Conservation (phyloP, 2,797 vertebrate genomes). For the Macroramphosus scolopax region DNA sequence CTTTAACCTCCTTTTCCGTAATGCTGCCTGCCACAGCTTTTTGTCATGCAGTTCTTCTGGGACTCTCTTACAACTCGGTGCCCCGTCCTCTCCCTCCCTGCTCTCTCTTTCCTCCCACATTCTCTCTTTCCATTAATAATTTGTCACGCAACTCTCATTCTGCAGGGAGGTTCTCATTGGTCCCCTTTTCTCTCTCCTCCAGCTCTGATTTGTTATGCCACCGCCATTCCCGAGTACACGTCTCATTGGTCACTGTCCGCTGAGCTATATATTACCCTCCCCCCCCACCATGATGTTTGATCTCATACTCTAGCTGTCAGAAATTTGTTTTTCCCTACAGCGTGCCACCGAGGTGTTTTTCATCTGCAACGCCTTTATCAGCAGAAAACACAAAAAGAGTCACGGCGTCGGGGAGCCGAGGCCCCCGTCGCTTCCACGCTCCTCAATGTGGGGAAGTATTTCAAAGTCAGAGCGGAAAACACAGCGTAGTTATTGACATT, state of each 20-base stretch:
- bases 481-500: too few relatives aligned
- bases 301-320: constrained; percentile 54
- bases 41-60: constrained; percentile 41
- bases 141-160: constrained; percentile 42
- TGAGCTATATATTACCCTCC: constrained; percentile 59
- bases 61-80: constrained; percentile 26
- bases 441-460: too few relatives aligned
- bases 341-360: constrained; percentile 44
- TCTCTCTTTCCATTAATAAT: constrained; percentile 52
- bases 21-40: constrained; percentile 26
- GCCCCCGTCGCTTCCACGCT: too few relatives aligned
- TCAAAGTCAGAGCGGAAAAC: too few relatives aligned
- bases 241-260: constrained; percentile 63
- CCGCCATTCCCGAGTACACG: constrained; percentile 39
- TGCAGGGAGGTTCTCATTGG: constrained; percentile 41
- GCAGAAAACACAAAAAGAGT: constrained; percentile 34
- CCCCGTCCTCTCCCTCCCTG: neutral
- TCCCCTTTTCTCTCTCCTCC: constrained; percentile 33
- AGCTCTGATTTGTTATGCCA: constrained; percentile 60
- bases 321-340: constrained; percentile 51
- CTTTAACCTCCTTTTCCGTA: constrained; percentile 15
- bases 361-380: constrained; percentile 54
- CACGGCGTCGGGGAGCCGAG: too few relatives aligned
- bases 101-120: constrained; percentile 7
- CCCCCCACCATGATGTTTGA: constrained; percentile 47